Evolutionary conservation across 2,113 vertebrate species (phyloP), one percentile per base, ranked within the genome.

Genomic region (Actinemys pallida): DNA sequence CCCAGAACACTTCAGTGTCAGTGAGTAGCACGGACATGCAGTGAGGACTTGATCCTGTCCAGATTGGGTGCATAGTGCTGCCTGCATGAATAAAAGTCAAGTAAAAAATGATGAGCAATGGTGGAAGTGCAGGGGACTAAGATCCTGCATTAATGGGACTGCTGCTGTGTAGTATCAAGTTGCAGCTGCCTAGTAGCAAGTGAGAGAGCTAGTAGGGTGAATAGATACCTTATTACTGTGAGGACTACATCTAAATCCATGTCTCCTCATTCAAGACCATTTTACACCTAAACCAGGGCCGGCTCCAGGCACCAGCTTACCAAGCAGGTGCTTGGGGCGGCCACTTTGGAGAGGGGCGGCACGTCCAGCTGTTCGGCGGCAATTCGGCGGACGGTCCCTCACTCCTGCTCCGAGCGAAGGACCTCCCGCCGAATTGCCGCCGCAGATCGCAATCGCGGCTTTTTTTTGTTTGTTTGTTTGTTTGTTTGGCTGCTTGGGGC

Each of bases 81-180:
- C 2, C 8, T 53, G 8, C 4, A 57, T 57, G 69, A 69, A 24
- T 42, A 11, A 69, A 19, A 45, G 52, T n/a, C 79, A 9, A 2
- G 2, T 2, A 59, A 88, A 62, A 0, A 2, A 14, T 2, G 0
- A 0, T 78, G 42, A 0, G 1, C 29, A 86, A 56, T 57, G 75
- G 4, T 12, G 75, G 19, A 81, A 91, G 1, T 4, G 5, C 8
- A 90, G 78, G 11, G 2, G 11, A 69, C 17, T 16, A 54, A 83
- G 47, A 72, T 35, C 25, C 72, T 89, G 1, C 50, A 57, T 57
- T 94, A 27, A 27, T 78, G 42, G 42, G 8, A 78, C 42, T 78
- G 42, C 42, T 78, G 45, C 75, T 47, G 25, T 27, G 25, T 13
- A 12, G 42, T 75, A 17, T 9, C 83, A 90, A 78, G 25, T 54